Evolutionary conservation across 2,888 invertebrate genomes (phyloP), one percentile per base, ranked within the genome.

Genomic region (Tetheella fluctuosa): DNA sequence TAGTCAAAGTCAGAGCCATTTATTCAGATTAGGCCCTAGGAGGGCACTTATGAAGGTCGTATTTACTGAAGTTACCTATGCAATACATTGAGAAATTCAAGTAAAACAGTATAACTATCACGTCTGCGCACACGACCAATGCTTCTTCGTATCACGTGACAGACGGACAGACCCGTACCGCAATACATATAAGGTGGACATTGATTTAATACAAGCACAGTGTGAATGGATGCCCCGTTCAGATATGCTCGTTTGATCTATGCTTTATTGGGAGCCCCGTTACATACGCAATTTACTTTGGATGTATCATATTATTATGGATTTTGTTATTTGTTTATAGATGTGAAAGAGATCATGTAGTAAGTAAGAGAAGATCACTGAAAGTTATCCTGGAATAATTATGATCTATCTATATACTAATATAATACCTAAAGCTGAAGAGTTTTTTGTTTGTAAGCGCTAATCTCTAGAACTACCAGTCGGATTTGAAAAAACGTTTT

Each of bases 141-240:
- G 79, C 75, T 75, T 81, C 81, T 80, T 74, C 75, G 79, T 81
- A 76, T 73, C 74, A 64, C 64, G 76, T 78, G 84, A 84, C 83
- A 82, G 83, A 81, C 82, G 62, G 80, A 81, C 82, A 71, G 73
- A 73, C 73, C 34, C 68, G 69, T 62, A 63, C 71, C 57, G 71
- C 71, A 77, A 77, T 80, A 79, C 86, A 80, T 86, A 86, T 85
- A 86, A 74, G 87, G 87, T 67, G 72, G 87, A 90, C 88, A 78
- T 83, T 90, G 90, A 90, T 90, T 89, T 90, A 90, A 79, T 79
- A 78, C 69, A 68, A 66, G 71, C 69, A 71, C 77, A 69, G 81
- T 76, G 84, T 80, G 85, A 86, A 86, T 86, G 79, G 80, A 81
- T 81, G 74, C 71, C 61, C 69, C 65, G 67, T 64, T 67, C 65